A percentile compares a stretch with the other conserved stretches of the same genome.
Evolutionary conservation across 2,113 vertebrate genomes (phyloP).

Genomic region (Apteryx mantelli): DNA sequence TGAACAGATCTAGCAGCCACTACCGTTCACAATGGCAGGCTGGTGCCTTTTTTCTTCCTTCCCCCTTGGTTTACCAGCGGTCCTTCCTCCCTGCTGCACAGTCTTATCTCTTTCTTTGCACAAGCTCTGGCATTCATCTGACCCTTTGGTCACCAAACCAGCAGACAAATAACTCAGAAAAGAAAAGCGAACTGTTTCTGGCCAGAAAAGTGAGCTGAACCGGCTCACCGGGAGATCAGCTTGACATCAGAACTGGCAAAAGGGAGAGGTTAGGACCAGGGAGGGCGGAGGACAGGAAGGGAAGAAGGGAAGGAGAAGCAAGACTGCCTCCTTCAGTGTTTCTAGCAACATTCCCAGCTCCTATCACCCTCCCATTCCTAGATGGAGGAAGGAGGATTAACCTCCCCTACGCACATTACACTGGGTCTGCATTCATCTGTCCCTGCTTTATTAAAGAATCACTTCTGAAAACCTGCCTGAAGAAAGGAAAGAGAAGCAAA

Average conservation of each 20-base stretch:
- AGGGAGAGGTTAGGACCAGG: background rate
- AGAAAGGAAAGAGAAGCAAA: background rate
- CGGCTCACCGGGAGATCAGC: background rate
- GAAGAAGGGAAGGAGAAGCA: background rate
- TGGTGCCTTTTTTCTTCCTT: background rate
- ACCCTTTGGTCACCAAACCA: background rate
- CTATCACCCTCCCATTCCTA: background rate
- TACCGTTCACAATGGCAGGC: background rate
- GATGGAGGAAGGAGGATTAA: background rate
- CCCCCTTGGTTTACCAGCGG: too few species aligned
- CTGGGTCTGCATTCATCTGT: background rate
- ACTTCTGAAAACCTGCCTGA: background rate
- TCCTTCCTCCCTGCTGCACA: background rate
- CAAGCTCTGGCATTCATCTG: background rate
- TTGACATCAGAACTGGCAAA: background rate
- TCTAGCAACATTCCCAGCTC: background rate
- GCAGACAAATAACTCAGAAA: background rate
- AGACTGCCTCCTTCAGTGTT: background rate
- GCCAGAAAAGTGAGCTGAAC: background rate
- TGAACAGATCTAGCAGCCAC: background rate
- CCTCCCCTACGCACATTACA: background rate
- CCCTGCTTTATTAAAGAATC: background rate
- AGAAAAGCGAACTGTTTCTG: background rate
- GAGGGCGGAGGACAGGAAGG: background rate
- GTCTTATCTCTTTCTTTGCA: background rate